A percentile compares a stretch with the other conserved stretches of the same genome.
phyloP scores from a whole-genome alignment of 1,140 invertebrate genomes.

The Bradysia coprophila region DNA sequence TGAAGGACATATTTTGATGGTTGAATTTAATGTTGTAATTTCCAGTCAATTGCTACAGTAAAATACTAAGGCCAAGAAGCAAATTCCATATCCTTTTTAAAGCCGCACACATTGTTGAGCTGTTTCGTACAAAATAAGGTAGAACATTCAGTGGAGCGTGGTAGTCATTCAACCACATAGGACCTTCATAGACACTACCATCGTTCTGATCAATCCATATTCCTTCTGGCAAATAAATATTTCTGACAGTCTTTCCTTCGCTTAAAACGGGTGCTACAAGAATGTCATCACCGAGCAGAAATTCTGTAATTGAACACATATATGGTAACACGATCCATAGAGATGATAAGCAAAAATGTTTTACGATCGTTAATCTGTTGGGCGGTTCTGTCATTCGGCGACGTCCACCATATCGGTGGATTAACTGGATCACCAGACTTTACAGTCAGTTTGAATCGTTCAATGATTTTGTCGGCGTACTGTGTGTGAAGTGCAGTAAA shows the following conservation, averaged over 20 bases:
- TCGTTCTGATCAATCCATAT: slow-evolving; percentile 29
- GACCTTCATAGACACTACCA: slow-evolving; percentile 11
- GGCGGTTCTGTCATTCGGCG: slow-evolving; percentile 39
- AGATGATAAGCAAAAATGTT: neutral
- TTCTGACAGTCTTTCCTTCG: slow-evolving; percentile 26
- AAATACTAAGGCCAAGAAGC: too few species aligned
- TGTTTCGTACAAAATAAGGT: slow-evolving; percentile 40
- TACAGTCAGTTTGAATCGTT: slow-evolving; percentile 36
- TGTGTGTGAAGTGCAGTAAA: slow-evolving; percentile 49
- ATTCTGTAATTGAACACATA: slow-evolving; percentile 39
- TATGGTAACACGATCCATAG: slow-evolving; percentile 4
- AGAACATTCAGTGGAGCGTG: slow-evolving; percentile 41
- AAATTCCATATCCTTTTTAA: too few species aligned
- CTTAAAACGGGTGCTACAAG: slow-evolving; percentile 50
- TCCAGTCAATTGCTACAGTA: too few species aligned
- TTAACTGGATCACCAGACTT: slow-evolving; percentile 52
- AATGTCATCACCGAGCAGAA: slow-evolving; percentile 46
- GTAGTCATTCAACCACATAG: slow-evolving; percentile 43
- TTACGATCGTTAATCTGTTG: slow-evolving; percentile 32
- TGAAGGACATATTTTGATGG: too few species aligned
- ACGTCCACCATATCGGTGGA: slow-evolving; percentile 46
- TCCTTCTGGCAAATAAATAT: slow-evolving; percentile 47
- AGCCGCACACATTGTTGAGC: too few species aligned
- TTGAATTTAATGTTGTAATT: too few species aligned
- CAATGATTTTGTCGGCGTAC: slow-evolving; percentile 39